Percentiles rank a stretch among this genome's conserved stretches.
These are phyloP conservation scores for Puntigrus tetrazona DNA, from an alignment of 2,113 vertebrate genomes.

Conservation along the genomic window DNA sequence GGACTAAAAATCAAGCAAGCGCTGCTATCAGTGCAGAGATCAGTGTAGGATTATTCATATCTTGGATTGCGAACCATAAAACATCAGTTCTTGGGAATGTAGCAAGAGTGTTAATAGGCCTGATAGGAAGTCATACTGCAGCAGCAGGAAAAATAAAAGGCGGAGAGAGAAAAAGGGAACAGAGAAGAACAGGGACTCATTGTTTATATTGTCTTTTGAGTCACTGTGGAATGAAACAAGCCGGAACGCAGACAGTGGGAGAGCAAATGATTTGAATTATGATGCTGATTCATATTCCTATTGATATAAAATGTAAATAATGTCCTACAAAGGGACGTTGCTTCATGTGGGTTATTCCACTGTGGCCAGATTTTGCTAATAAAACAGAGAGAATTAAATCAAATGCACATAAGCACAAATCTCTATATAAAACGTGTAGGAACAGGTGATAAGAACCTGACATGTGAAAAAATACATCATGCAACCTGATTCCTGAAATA, in stretches of 20 bases:
- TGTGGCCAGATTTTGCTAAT: conserved; percentile 1
- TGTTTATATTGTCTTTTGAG: conserved; percentile 19
- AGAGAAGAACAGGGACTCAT: not conserved
- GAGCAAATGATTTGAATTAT: not conserved
- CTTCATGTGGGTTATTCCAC: conserved; percentile 40
- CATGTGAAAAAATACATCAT: not conserved
- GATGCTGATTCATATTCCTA: conserved; percentile 14
- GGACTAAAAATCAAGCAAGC: not conserved
- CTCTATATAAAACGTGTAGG: not conserved
- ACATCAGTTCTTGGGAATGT: not conserved
- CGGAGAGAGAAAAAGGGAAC: not conserved
- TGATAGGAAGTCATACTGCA: conserved; percentile 15
- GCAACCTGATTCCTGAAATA: not conserved
- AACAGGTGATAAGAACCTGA: not conserved
- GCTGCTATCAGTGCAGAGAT: not conserved
- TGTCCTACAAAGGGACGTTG: not conserved
- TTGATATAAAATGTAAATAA: not conserved
- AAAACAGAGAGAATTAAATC: not conserved
- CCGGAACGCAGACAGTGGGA: not conserved
- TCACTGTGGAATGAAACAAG: conserved; percentile 18
- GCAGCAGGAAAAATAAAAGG: not conserved
- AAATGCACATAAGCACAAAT: not conserved
- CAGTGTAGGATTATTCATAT: not conserved
- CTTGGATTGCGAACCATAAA: not conserved
- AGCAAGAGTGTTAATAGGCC: not conserved